Evolutionary conservation across 2,888 invertebrate species (phyloP).

Genomic region (Morpho achilles): DNA sequence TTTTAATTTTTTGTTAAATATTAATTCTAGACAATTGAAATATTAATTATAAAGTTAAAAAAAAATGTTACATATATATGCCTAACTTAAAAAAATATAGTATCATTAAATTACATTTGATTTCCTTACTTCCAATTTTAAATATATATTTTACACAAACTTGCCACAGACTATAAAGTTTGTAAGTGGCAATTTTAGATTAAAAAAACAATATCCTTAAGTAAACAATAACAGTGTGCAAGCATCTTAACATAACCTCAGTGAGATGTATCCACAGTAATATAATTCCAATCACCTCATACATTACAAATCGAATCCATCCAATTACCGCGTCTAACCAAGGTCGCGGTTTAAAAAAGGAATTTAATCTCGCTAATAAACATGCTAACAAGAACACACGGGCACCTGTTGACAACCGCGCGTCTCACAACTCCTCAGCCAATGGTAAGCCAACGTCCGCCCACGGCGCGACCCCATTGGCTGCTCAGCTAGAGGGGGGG

Average conservation of each 20-base stretch:
- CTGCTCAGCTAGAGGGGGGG: constrained; percentile 41
- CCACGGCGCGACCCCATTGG: constrained; percentile 65
- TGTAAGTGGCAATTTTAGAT: too few relatives aligned
- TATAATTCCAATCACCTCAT: constrained; percentile 18
- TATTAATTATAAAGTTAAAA: too few relatives aligned
- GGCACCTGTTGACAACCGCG: constrained; percentile 79
- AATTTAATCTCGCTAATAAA: constrained; percentile 77
- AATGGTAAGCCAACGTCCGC: constrained; percentile 67
- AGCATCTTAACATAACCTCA: constrained; percentile 2
- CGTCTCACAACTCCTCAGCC: constrained; percentile 61
- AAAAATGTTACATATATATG: too few relatives aligned
- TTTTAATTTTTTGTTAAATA: too few relatives aligned
- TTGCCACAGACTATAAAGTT: too few relatives aligned
- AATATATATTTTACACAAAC: too few relatives aligned
- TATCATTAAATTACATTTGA: too few relatives aligned
- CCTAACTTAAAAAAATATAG: too few relatives aligned
- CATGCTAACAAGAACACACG: constrained; percentile 73
- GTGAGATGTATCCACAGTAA: constrained; percentile 6
- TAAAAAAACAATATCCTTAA: too few relatives aligned
- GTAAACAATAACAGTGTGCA: not conserved
- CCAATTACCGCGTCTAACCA: constrained; percentile 52
- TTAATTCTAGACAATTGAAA: too few relatives aligned
- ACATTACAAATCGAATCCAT: constrained; percentile 49
- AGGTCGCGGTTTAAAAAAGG: constrained; percentile 69
- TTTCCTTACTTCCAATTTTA: too few relatives aligned